Evolutionary conservation across 2,797 vertebrate species (phyloP).

Genomic region (Hozukius guyotensis): DNA sequence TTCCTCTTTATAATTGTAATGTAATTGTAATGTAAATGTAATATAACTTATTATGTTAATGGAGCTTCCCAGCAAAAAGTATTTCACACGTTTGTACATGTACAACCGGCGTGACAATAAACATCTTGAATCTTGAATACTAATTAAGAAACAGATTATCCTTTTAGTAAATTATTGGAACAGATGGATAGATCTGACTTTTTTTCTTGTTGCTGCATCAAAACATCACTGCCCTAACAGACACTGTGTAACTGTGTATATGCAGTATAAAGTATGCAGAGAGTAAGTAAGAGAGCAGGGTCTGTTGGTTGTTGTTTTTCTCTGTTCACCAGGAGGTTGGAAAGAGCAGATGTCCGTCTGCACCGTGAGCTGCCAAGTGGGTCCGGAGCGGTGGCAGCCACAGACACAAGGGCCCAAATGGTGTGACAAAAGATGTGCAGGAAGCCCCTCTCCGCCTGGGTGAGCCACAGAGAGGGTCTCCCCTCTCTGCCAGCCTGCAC

Average conservation of each 20-base stretch:
- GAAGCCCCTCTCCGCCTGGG: conserved; percentile 87
- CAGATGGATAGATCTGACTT: conserved; percentile 1
- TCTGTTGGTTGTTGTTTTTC: conserved; percentile 71
- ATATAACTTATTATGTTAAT: too few species aligned
- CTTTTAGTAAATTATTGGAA: not conserved
- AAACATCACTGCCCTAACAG: not conserved
- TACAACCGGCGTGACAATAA: too few species aligned
- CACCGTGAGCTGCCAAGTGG: conserved; percentile 82
- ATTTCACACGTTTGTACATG: too few species aligned
- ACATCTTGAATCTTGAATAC: too few species aligned
- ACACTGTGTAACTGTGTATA: conserved; percentile 16
- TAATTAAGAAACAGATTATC: not conserved
- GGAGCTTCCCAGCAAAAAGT: too few species aligned
- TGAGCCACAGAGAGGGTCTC: conserved; percentile 84
- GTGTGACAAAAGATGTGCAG: conserved; percentile 88
- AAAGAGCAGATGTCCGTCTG: conserved; percentile 87
- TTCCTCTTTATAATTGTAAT: too few species aligned
- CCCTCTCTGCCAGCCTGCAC: conserved; percentile 77
- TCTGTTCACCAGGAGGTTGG: conserved; percentile 82
- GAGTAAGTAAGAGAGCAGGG: conserved; percentile 47
- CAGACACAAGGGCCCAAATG: conserved; percentile 87
- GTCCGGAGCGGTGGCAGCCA: conserved; percentile 77
- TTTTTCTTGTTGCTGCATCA: not conserved
- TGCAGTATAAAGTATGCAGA: conserved; percentile 29
- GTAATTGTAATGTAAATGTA: too few species aligned